Conservation (phyloP, 1,140 invertebrate species). For the Caerostris darwini region DNA sequence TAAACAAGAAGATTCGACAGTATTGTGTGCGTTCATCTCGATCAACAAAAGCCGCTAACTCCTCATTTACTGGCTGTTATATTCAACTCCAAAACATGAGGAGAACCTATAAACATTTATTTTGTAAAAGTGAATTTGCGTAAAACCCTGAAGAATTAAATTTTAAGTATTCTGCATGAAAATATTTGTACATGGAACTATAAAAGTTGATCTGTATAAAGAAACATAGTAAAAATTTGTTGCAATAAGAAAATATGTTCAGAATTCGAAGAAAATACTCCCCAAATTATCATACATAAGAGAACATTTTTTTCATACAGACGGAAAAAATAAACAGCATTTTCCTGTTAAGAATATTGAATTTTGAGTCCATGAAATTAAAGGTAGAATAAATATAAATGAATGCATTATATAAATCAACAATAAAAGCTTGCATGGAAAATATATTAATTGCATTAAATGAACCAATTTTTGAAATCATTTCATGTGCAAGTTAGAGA, state of each 20-base stretch:
- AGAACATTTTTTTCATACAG: no score
- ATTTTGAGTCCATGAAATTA: no score
- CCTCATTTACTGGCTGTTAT: not conserved
- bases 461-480: no score
- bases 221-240: not conserved
- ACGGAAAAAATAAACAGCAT: no score
- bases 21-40: not conserved
- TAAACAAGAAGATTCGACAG: slow-evolving; percentile 41
- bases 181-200: not conserved
- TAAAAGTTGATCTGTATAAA: not conserved
- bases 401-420: no score
- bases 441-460: no score
- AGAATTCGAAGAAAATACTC: not conserved
- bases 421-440: no score
- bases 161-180: not conserved
- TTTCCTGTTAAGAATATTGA: no score
- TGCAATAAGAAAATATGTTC: not conserved
- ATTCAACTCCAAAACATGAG: not conserved
- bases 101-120: not conserved
- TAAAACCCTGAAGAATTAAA: not conserved
- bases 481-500: no score
- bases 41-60: slow-evolving; percentile 55
- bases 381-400: no score
- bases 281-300: not conserved
- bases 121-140: not conserved